Conservation (phyloP, 2,797 vertebrate genomes). For the Molothrus ater region DNA sequence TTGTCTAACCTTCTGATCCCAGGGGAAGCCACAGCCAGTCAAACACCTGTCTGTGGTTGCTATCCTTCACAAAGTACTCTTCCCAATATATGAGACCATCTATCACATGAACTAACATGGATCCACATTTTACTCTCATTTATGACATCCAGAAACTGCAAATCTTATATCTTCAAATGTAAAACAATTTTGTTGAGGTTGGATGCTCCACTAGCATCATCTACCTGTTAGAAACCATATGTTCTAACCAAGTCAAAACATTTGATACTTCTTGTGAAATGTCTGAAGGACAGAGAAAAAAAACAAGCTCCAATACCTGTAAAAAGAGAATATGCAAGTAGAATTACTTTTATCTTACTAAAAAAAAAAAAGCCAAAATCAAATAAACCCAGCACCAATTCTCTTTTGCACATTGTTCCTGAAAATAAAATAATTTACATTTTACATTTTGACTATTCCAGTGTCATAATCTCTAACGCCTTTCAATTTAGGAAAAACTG, state of each 20-base stretch:
- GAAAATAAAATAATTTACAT: not conserved
- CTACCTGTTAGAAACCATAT: not conserved
- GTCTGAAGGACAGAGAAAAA: not conserved
- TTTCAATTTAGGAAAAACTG: not conserved
- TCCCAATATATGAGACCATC: not conserved
- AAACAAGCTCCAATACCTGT: rapidly evolving
- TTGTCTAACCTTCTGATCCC: conserved; percentile 88
- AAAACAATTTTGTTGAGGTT: not conserved
- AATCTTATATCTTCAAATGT: not conserved
- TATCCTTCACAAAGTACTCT: conserved; percentile 46
- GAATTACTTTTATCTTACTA: not conserved
- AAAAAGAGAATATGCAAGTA: not conserved
- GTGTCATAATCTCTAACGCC: not conserved
- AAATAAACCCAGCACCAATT: not conserved
- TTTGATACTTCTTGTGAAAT: not conserved
- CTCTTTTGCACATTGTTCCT: not conserved
- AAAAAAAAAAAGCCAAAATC: not conserved
- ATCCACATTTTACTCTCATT: not conserved
- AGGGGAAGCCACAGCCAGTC: conserved; percentile 51
- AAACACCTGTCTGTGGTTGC: conserved; percentile 60
- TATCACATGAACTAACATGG: not conserved
- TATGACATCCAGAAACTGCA: not conserved
- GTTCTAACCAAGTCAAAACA: not conserved
- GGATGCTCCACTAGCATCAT: not conserved
- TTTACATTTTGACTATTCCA: not conserved